Percentiles rank a stretch among this genome's conserved stretches.
Conservation (phyloP, 2,888 invertebrate species). For the Pollenia labialis region DNA sequence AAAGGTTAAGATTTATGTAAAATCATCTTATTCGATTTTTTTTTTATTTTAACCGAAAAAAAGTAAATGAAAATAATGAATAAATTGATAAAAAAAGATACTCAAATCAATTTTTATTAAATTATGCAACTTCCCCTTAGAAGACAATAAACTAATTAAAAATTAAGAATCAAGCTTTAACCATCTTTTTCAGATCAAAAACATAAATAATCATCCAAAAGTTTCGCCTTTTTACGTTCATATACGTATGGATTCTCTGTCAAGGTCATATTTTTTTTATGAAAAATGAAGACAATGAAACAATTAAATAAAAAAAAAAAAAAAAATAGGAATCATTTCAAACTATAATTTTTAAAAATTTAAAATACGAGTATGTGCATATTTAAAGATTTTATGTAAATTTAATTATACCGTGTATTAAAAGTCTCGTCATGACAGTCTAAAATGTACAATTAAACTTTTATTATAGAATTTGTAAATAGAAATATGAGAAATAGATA, state of each 20-base stretch:
- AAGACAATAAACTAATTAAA: no score
- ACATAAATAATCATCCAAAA: neutral
- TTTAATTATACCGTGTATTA: slow-evolving; percentile 54
- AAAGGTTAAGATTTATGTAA: no score
- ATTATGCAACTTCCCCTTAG: no score
- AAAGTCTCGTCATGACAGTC: slow-evolving; percentile 26
- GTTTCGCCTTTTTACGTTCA: neutral
- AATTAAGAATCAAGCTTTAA: no score
- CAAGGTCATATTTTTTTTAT: slow-evolving; percentile 32
- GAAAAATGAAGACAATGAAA: neutral
- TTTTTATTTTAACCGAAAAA: no score
- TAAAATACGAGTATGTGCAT: neutral
- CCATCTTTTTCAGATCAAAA: neutral
- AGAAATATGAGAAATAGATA: neutral
- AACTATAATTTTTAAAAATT: neutral
- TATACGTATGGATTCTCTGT: neutral
- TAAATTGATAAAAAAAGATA: no score
- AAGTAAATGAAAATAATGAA: no score
- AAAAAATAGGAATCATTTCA: slow-evolving; percentile 6
- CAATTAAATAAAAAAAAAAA: slow-evolving; percentile 18
- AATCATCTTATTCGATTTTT: no score
- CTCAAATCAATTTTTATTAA: no score
- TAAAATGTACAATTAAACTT: slow-evolving; percentile 51
- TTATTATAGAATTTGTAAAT: neutral
- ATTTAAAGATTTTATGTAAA: slow-evolving; percentile 46